These are phyloP conservation scores for Metopia argyrocephala DNA, from an alignment of 2,888 invertebrate species.

Conservation along the genomic window DNA sequence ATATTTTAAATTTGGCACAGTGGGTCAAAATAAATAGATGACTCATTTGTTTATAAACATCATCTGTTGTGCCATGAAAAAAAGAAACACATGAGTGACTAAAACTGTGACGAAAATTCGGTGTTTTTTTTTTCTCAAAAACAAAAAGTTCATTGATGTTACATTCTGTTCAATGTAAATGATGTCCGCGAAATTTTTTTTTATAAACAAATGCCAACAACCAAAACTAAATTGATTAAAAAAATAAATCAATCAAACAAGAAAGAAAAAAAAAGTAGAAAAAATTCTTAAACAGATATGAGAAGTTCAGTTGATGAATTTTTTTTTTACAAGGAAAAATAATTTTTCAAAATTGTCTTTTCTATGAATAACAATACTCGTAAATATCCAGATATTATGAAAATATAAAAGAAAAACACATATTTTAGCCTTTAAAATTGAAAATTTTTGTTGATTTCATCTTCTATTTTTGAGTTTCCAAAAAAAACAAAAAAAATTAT, in stretches of 20 bases:
- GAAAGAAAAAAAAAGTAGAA: slow-evolving; percentile 36
- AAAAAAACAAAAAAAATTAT: no score
- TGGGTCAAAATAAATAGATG: slow-evolving; percentile 49
- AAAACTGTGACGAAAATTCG: slow-evolving; percentile 35
- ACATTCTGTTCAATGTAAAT: slow-evolving; percentile 17
- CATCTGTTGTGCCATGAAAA: slow-evolving; percentile 26
- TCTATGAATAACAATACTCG: no score
- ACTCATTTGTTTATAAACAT: slow-evolving; percentile 34
- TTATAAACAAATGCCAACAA: slow-evolving; percentile 7
- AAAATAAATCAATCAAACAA: neutral
- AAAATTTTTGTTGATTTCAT: no score
- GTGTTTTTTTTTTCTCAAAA: slow-evolving; percentile 14
- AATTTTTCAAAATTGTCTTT: no score
- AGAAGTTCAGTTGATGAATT: no score
- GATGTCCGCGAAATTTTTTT: slow-evolving; percentile 33
- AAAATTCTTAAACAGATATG: slow-evolving; percentile 32
- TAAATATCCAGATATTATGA: no score
- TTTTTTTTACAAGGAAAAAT: no score
- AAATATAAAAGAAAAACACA: no score
- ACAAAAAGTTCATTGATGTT: slow-evolving; percentile 25
- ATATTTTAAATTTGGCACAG: slow-evolving; percentile 55
- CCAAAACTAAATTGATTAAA: neutral
- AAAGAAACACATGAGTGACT: neutral
- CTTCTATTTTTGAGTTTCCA: no score
- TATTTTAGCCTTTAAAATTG: no score